Percentiles rank a stretch among this genome's conserved stretches.
These are phyloP conservation scores for Lepas anatifera DNA, from an alignment of 2,888 invertebrate species.

Conservation along the genomic window DNA sequence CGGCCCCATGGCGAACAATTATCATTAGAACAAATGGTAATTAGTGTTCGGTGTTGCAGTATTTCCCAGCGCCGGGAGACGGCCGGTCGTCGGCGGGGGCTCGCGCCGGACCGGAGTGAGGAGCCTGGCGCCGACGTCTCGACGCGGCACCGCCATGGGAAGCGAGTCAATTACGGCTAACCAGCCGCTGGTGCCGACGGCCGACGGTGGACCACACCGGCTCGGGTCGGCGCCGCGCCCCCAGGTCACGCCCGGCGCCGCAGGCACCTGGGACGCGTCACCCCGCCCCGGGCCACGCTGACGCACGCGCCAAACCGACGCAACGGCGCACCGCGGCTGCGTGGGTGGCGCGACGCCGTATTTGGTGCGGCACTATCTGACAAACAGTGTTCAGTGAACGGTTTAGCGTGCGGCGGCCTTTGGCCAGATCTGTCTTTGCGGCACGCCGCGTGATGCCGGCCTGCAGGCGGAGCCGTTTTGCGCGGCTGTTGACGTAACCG, in stretches of 20 bases:
- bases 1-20: background rate
- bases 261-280: background rate
- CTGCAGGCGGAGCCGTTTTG: too few species aligned
- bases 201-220: background rate
- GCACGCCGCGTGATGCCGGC: too few species aligned
- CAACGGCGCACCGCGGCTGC: background rate
- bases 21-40: slow-evolving; percentile 8
- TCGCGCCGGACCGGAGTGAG: too few species aligned
- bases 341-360: background rate
- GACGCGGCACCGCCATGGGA: background rate
- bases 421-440: background rate
- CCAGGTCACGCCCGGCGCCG: background rate
- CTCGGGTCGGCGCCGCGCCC: background rate
- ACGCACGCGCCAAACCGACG: background rate
- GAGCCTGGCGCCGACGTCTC: background rate
- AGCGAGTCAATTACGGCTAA: slow-evolving; percentile 5
- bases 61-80: background rate
- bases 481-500: too few species aligned
- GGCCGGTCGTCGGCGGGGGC: too few species aligned
- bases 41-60: background rate
- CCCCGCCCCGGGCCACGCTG: background rate
- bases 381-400: background rate
- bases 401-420: too few species aligned
- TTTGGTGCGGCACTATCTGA: background rate
- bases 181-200: background rate